Evolutionary conservation across 2,888 invertebrate species (phyloP).

Genomic region (Yponomeuta evonymella): DNA sequence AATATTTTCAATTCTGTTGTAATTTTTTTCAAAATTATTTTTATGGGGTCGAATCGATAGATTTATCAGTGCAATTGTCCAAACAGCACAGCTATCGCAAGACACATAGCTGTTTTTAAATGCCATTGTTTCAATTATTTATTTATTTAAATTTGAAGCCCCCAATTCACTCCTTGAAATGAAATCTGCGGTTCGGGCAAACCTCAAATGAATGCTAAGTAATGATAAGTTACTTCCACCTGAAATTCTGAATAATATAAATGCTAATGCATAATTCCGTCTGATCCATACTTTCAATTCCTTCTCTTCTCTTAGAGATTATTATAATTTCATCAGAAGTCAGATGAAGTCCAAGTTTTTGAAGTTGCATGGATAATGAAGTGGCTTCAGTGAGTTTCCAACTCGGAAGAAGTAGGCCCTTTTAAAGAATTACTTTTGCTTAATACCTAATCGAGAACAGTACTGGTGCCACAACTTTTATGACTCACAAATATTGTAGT

Average conservation of each 20-base stretch:
- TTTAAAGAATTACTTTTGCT: neutral
- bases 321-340: conserved; percentile 56
- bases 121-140: neutral
- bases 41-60: neutral
- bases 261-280: conserved; percentile 53
- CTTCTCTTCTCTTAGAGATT: conserved; percentile 58
- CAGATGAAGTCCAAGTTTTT: conserved; percentile 37
- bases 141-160: neutral
- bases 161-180: neutral
- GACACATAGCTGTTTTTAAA: neutral
- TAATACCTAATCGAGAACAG: too few species aligned
- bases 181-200: neutral
- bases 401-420: neutral
- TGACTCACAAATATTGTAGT: too few species aligned
- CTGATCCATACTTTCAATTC: conserved; percentile 68
- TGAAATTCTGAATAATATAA: conserved; percentile 58
- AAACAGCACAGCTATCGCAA: neutral
- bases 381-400: neutral
- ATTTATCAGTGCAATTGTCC: neutral
- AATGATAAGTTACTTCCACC: conserved; percentile 63
- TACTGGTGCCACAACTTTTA: too few species aligned
- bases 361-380: conserved; percentile 29
- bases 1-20: too few species aligned
- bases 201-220: conserved; percentile 37
- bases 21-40: too few species aligned